A percentile compares a stretch with the other conserved stretches of the same genome.
phyloP scores from a whole-genome alignment of 2,888 invertebrate species.

The Branchipolynoe longqiensis region DNA sequence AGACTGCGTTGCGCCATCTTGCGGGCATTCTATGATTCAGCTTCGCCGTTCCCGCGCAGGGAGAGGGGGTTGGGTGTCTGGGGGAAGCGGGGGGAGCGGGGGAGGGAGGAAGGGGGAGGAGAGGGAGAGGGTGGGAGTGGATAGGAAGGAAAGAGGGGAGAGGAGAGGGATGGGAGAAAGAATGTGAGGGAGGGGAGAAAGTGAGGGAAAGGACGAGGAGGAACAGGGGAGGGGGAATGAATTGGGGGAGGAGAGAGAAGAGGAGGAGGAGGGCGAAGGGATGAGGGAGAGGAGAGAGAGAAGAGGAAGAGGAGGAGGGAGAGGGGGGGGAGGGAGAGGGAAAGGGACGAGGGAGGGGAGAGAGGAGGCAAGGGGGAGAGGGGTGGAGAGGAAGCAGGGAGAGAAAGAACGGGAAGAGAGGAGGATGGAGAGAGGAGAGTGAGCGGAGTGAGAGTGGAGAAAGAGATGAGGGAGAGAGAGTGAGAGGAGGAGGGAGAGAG shows the following conservation, averaged over 20 bases:
- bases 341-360: too few species aligned
- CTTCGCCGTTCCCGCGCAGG: too few species aligned
- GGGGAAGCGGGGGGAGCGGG: not conserved
- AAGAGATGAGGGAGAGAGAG: not conserved
- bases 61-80: not conserved
- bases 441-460: not conserved
- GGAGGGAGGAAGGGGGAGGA: not conserved
- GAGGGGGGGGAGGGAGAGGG: not conserved
- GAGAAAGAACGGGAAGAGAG: too few species aligned
- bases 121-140: not conserved
- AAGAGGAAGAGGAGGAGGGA: not conserved
- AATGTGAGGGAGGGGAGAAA: too few species aligned
- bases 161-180: too few species aligned
- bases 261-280: too few species aligned
- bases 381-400: too few species aligned
- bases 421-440: not conserved
- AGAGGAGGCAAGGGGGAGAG: not conserved
- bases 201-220: too few species aligned
- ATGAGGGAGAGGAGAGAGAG: not conserved
- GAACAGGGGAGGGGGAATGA: not conserved
- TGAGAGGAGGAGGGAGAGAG: not conserved
- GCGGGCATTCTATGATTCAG: conserved; percentile 34
- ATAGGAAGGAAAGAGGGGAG: too few species aligned
- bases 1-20: conserved; percentile 51
- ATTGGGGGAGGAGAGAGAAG: too few species aligned